phyloP scores from a whole-genome alignment of 2,113 vertebrate genomes.

The Pogona vitticeps region DNA sequence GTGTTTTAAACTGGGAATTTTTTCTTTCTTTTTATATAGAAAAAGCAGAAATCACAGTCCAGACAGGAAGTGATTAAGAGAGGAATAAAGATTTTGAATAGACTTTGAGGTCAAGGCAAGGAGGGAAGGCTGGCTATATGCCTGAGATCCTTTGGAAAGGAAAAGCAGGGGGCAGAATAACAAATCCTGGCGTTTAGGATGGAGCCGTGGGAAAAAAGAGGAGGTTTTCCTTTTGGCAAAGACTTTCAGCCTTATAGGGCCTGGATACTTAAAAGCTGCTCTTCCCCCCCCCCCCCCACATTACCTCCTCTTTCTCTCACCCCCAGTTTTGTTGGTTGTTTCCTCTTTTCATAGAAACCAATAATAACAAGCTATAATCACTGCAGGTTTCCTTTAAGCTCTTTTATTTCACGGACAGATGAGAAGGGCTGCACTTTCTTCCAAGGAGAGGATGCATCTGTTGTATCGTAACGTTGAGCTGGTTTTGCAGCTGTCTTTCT shows the following conservation, averaged over 20 bases:
- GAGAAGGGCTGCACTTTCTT: not conserved
- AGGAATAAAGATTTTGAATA: slow-evolving; percentile 23
- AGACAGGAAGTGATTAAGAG: slow-evolving; percentile 20
- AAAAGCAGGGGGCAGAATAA: not conserved
- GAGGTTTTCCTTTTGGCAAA: not conserved
- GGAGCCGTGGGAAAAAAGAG: not conserved
- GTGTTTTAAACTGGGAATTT: not conserved
- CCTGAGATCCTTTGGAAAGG: not conserved
- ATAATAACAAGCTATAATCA: not conserved
- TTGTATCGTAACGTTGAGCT: not conserved
- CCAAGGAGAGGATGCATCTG: not conserved
- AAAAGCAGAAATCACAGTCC: slow-evolving; percentile 5
- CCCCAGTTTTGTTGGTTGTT: not conserved
- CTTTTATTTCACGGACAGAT: no score
- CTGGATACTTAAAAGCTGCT: not conserved
- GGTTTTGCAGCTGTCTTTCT: not conserved
- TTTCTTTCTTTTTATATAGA: not conserved
- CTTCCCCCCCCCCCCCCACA: not conserved
- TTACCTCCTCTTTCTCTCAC: not conserved
- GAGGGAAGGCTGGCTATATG: not conserved
- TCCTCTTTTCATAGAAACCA: not conserved
- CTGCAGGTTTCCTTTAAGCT: not conserved
- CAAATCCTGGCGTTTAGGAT: not conserved
- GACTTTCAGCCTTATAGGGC: not conserved
- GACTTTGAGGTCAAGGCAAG: slow-evolving; percentile 13